Evolutionary conservation across 2,888 invertebrate genomes (phyloP).

Genomic region (Drosophila pegasa): DNA sequence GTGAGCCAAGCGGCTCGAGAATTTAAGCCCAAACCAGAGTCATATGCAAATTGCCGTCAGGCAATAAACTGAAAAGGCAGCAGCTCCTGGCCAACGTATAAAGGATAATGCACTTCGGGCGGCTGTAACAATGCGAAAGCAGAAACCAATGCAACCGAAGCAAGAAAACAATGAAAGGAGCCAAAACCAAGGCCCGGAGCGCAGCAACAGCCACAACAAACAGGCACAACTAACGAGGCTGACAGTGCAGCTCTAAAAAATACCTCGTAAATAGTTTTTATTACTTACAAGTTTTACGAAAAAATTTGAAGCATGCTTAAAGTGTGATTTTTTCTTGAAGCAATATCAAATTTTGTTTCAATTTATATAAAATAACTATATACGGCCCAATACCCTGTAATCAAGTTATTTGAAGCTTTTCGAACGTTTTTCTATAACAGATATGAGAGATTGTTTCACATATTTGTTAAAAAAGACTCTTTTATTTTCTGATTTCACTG

Average conservation of each 20-base stretch:
- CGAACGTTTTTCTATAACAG: too few relatives aligned
- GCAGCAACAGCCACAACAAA: slow-evolving; percentile 24
- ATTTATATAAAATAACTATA: background rate
- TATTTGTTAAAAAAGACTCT: too few relatives aligned
- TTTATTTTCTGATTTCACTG: too few relatives aligned
- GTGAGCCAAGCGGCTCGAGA: slow-evolving; percentile 4
- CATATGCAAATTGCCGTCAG: slow-evolving; percentile 34
- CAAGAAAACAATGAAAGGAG: slow-evolving; percentile 34
- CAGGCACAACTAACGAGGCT: background rate
- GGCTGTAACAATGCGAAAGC: slow-evolving; percentile 50
- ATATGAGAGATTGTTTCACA: too few relatives aligned
- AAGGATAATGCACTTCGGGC: slow-evolving; percentile 65
- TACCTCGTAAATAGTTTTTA: slow-evolving; percentile 10
- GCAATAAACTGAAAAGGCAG: background rate
- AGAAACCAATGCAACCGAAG: slow-evolving; percentile 36
- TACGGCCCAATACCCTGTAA: too few relatives aligned
- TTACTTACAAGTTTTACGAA: too few relatives aligned
- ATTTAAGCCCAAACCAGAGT: slow-evolving; percentile 20
- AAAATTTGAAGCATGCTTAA: background rate
- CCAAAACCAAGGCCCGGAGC: slow-evolving; percentile 32
- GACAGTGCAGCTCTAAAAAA: background rate
- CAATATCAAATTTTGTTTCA: background rate
- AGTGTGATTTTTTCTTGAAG: background rate
- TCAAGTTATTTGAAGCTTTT: too few relatives aligned
- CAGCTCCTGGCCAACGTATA: slow-evolving; percentile 39